These are phyloP conservation scores for Melipona bicolor DNA, from an alignment of 2,888 invertebrate species.

Conservation along the genomic window DNA sequence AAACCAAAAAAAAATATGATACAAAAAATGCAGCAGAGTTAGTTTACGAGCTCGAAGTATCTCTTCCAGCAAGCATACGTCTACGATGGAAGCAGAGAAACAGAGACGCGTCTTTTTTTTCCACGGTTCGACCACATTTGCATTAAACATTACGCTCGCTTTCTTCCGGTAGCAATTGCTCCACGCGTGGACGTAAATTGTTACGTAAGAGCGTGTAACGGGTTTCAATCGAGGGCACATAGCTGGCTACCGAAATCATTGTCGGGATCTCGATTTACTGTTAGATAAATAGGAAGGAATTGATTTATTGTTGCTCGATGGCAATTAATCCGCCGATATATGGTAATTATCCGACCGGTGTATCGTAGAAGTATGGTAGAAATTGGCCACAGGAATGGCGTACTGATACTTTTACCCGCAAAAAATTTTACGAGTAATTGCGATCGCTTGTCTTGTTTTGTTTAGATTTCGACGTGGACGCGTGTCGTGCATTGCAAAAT, in stretches of 20 bases:
- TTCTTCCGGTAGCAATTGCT: conserved; percentile 47
- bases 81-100: background rate
- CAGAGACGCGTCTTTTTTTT: background rate
- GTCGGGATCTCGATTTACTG: conserved; percentile 22
- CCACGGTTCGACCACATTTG: conserved; percentile 37
- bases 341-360: conserved; percentile 25
- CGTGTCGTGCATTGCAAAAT: background rate
- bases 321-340: conserved; percentile 36
- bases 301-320: conserved; percentile 38
- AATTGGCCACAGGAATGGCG: conserved; percentile 15
- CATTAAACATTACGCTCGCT: conserved; percentile 40
- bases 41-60: background rate
- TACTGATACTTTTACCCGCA: background rate
- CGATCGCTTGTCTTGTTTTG: background rate
- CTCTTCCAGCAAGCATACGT: background rate
- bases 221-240: background rate
- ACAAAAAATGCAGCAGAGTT: background rate
- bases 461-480: background rate
- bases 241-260: conserved; percentile 41
- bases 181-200: conserved; percentile 1
- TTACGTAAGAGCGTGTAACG: conserved; percentile 35
- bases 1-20: background rate
- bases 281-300: conserved; percentile 32
- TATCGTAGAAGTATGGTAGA: background rate
- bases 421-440: background rate